These are phyloP conservation scores for Peromyscus maniculatus DNA, from an alignment of 2,113 vertebrate species.

Conservation along the genomic window DNA sequence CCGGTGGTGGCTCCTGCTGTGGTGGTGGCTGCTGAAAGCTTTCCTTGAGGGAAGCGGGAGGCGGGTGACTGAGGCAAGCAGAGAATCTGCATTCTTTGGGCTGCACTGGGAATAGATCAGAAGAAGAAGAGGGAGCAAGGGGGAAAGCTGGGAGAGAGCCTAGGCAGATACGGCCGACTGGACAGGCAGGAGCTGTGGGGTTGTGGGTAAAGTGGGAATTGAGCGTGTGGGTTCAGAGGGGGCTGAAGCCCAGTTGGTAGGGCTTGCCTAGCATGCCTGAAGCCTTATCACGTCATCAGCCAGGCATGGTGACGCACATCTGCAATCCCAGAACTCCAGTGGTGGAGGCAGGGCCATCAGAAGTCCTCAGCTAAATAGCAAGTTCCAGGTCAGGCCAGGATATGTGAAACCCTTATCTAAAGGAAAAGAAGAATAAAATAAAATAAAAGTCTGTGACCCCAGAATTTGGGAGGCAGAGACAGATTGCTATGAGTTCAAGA, in stretches of 20 bases:
- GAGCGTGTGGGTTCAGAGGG: not conserved
- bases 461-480: not conserved
- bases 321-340: not conserved
- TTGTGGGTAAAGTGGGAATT: not conserved
- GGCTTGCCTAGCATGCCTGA: too few relatives aligned
- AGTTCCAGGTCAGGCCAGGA: not conserved
- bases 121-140: not conserved
- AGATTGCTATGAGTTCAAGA: not conserved
- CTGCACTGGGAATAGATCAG: constrained; percentile 19
- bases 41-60: constrained; percentile 43
- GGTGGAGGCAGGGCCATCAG: not conserved
- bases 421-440: not conserved
- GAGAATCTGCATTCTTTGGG: constrained; percentile 38
- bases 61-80: not conserved
- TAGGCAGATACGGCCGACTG: not conserved
- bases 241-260: not conserved
- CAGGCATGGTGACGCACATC: too few relatives aligned
- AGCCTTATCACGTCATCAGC: not conserved
- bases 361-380: not conserved
- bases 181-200: not conserved
- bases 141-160: not conserved
- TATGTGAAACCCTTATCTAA: not conserved
- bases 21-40: not conserved
- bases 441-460: not conserved
- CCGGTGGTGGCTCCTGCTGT: constrained; percentile 58